phyloP scores from a whole-genome alignment of 2,888 invertebrate species.

The Crepidodera aurea region DNA sequence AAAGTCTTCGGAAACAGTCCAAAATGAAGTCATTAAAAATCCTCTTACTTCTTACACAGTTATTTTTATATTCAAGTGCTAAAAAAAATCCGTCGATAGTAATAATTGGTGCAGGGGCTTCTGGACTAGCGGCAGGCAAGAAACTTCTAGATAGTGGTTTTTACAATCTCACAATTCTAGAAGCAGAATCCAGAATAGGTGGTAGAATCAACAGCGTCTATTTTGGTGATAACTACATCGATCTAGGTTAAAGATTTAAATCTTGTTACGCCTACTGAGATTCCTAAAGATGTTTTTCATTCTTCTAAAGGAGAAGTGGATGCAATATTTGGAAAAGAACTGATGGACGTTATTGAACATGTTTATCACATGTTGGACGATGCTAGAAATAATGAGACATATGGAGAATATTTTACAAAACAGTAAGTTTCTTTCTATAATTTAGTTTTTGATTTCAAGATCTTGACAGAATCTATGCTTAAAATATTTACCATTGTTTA shows the following conservation, averaged over 20 bases:
- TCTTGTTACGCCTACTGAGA: slow-evolving; percentile 33
- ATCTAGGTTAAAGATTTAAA: slow-evolving; percentile 54
- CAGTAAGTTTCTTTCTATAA: slow-evolving; percentile 26
- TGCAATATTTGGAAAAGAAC: slow-evolving; percentile 4
- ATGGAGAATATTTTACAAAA: slow-evolving; percentile 33
- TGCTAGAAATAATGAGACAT: slow-evolving; percentile 13
- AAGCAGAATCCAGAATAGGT: slow-evolving; percentile 57
- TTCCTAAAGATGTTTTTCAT: slow-evolving; percentile 52
- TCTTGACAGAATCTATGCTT: too few relatives aligned
- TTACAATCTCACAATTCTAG: slow-evolving; percentile 61
- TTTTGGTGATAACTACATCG: slow-evolving; percentile 44
- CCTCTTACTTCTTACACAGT: too few relatives aligned
- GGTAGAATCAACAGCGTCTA: slow-evolving; percentile 53
- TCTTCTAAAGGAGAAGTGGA: slow-evolving; percentile 44
- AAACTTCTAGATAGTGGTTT: slow-evolving; percentile 61
- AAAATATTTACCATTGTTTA: too few relatives aligned
- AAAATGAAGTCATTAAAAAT: too few relatives aligned
- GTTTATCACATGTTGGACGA: not conserved
- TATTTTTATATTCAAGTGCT: too few relatives aligned
- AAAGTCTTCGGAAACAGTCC: too few relatives aligned
- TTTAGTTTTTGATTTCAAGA: too few relatives aligned
- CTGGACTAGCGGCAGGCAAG: slow-evolving; percentile 63
- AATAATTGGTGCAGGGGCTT: slow-evolving; percentile 36
- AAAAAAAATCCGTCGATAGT: slow-evolving; percentile 5
- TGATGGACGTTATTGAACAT: slow-evolving; percentile 6